Evolutionary conservation across 2,797 vertebrate genomes (phyloP).

Genomic region (Acanthurus lineatus): DNA sequence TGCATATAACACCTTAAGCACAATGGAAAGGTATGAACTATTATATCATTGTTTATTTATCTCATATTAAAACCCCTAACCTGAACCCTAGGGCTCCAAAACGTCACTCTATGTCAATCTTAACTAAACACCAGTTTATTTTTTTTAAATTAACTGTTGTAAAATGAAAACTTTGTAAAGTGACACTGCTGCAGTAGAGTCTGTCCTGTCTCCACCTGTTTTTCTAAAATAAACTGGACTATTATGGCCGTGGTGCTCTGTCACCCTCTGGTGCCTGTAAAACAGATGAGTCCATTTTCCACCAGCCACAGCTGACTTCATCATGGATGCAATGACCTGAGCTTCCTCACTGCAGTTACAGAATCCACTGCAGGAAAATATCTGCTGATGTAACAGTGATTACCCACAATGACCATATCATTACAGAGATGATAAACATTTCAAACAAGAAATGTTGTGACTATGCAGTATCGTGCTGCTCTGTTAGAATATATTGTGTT

Average conservation of each 20-base stretch:
- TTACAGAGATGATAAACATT: neutral
- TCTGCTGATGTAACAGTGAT: slow-evolving; percentile 2
- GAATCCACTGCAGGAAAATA: slow-evolving; percentile 14
- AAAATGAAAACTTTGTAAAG: neutral
- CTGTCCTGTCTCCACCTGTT: neutral
- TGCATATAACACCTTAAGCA: too few species aligned
- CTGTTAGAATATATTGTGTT: neutral
- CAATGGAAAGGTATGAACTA: too few species aligned
- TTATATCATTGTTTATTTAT: neutral
- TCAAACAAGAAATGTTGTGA: neutral
- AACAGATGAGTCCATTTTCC: slow-evolving; percentile 32
- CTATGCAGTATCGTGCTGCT: neutral
- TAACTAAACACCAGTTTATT: neutral
- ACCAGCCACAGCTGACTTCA: slow-evolving; percentile 8
- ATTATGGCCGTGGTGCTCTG: slow-evolving; percentile 25
- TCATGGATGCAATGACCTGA: slow-evolving; percentile 4
- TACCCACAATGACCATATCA: neutral
- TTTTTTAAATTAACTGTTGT: neutral
- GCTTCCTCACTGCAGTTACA: slow-evolving; percentile 1
- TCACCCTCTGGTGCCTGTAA: slow-evolving; percentile 67
- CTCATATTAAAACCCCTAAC: neutral
- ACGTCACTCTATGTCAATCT: neutral
- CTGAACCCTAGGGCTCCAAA: neutral
- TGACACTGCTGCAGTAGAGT: neutral
- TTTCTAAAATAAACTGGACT: neutral